These are phyloP conservation scores for Oryctes rhinoceros DNA, from an alignment of 1,140 invertebrate species.

Conservation along the genomic window DNA sequence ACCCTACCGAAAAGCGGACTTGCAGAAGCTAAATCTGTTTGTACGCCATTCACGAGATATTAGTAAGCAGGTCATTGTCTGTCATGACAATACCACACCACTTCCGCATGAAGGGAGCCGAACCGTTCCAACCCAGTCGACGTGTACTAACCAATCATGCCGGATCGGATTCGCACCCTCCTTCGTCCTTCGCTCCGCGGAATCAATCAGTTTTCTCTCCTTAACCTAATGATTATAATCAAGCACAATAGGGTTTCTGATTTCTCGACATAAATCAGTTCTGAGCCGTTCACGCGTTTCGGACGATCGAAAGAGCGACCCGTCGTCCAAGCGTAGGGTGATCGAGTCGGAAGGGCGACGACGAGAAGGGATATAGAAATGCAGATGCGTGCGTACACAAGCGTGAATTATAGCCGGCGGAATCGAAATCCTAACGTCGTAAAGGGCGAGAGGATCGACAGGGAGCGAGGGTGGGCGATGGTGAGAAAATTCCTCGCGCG, in stretches of 20 bases:
- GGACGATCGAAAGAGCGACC: neutral
- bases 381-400: slow-evolving; percentile 43
- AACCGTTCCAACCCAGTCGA: neutral
- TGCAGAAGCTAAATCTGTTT: slow-evolving; percentile 19
- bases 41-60: slow-evolving; percentile 24
- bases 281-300: slow-evolving; percentile 34
- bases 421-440: slow-evolving; percentile 27
- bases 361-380: slow-evolving; percentile 30
- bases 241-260: slow-evolving; percentile 26
- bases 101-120: neutral
- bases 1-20: neutral
- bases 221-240: slow-evolving; percentile 39
- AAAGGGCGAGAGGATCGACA: slow-evolving; percentile 11
- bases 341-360: neutral
- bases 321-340: neutral
- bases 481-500: neutral
- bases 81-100: slow-evolving; percentile 1
- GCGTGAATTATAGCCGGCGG: slow-evolving; percentile 38
- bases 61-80: slow-evolving; percentile 33
- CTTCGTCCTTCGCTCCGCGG: neutral
- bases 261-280: slow-evolving; percentile 37
- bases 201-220: slow-evolving; percentile 37
- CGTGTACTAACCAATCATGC: slow-evolving; percentile 5
- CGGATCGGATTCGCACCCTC: neutral
- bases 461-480: slow-evolving; percentile 6